phyloP scores from a whole-genome alignment of 1,140 invertebrate genomes.

The Phymastichus coffea region DNA sequence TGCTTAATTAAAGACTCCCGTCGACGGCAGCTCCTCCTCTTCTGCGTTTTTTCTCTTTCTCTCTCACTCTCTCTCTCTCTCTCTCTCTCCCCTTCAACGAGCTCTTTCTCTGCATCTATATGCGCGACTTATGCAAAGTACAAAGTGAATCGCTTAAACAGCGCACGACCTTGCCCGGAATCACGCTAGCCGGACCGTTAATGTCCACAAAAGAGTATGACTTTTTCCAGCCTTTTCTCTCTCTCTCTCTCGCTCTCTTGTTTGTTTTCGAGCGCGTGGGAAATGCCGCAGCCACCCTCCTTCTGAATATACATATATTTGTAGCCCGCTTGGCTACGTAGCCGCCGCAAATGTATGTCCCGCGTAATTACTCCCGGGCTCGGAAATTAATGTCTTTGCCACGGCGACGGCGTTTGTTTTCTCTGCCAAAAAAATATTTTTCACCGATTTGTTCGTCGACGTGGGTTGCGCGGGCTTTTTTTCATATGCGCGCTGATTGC shows the following conservation, averaged over 20 bases:
- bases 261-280: constrained; percentile 15
- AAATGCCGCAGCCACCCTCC: background rate
- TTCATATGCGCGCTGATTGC: too few species aligned
- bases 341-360: background rate
- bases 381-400: background rate
- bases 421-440: background rate
- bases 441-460: constrained; percentile 10
- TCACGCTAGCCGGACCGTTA: background rate
- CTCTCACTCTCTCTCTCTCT: background rate
- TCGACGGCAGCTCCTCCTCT: too few species aligned
- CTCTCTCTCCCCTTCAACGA: too few species aligned
- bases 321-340: background rate
- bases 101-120: constrained; percentile 22
- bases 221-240: background rate
- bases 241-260: background rate
- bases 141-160: constrained; percentile 29
- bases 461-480: too few species aligned
- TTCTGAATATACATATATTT: constrained; percentile 22
- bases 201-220: background rate
- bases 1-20: constrained; percentile 27
- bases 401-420: background rate
- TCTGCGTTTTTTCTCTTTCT: background rate
- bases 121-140: constrained; percentile 26
- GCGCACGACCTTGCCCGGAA: constrained; percentile 5
- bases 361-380: constrained; percentile 4